Base-by-base conservation (phyloP, 1,140 invertebrate genomes). In the Bombyx mori region DNA sequence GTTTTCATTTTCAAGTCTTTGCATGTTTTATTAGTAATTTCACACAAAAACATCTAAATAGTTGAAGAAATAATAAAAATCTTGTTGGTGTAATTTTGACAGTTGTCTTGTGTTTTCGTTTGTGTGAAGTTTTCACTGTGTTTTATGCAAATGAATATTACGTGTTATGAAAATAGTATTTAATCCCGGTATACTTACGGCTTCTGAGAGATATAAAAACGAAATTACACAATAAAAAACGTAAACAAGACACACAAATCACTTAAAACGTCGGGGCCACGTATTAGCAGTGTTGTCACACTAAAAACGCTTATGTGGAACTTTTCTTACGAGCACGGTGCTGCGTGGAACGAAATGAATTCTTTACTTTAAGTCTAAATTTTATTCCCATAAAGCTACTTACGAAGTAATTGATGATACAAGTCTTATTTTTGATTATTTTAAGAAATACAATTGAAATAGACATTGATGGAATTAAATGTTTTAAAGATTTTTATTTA, bases 231-330 rank as follows among this genome's bases (percentile, higher is more conserved):
- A 78, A 70, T 80, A 82, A 86, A 87, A 79, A 85, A 82, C 82
- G 80, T 84, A 80, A 84, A 80, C 80, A 85, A 82, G 68, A 76
- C 66, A 73, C 77, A 77, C 69, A 65, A 71, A 70, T 63, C 73
- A 71, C 64, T 73, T 63, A 75, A 63, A 80, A 72, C 69, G 71
- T 71, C 67, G 75, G 65, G 82, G 82, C 85, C 83, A 86, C 82
- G 83, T 86, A 86, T 85, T 74, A 68, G 65, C 75, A 65, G 79
- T 79, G 83, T 84, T 85, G 83, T 82, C 83, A 85, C 63, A 57
- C 51, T 26, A 42, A 62, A 59, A 70, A 44, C 74, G 78, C 74
- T 75, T 82, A 88, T 86, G 83, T 88, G 85, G 83, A 88, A 86
- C 77, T 88, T 86, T 82, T 82, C 26, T 56, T 72, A 73, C 71